Evolutionary conservation across 2,888 invertebrate genomes (phyloP).

Genomic region (Luperina testacea): DNA sequence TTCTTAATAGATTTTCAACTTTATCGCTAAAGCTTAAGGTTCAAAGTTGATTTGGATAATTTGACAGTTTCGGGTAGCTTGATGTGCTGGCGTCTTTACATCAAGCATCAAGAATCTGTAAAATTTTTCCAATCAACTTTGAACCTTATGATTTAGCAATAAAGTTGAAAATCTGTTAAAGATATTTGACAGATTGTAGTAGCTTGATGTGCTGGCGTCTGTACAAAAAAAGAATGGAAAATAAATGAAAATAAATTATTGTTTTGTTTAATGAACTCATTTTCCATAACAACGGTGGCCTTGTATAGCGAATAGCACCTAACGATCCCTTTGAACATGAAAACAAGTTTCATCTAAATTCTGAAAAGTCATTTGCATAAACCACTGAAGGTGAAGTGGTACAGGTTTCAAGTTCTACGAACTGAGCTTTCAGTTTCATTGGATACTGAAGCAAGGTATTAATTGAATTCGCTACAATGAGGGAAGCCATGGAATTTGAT

Average conservation of each 20-base stretch:
- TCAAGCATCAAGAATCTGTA: no score
- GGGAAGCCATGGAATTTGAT: neutral
- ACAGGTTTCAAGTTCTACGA: constrained; percentile 11
- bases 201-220: no score
- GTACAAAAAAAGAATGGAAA: neutral
- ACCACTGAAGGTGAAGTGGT: neutral
- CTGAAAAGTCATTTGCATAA: constrained; percentile 18
- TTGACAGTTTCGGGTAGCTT: no score
- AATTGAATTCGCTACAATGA: neutral
- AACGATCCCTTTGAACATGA: constrained; percentile 5
- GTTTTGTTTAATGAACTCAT: neutral
- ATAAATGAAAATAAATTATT: neutral
- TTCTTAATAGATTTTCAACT: no score
- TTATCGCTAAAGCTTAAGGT: no score
- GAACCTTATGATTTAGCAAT: no score
- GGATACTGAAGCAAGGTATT: neutral
- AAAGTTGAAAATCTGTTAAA: no score
- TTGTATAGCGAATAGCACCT: neutral
- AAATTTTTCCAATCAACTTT: no score
- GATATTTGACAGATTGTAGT: no score
- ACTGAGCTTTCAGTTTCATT: constrained; percentile 6
- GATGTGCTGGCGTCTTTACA: no score
- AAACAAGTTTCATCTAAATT: neutral
- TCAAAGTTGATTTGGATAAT: no score
- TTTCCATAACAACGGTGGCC: neutral